A percentile compares a stretch with the other conserved stretches of the same genome.
phyloP scores from a whole-genome alignment of 1,140 invertebrate genomes.

The Chrysomallon squamiferum region DNA sequence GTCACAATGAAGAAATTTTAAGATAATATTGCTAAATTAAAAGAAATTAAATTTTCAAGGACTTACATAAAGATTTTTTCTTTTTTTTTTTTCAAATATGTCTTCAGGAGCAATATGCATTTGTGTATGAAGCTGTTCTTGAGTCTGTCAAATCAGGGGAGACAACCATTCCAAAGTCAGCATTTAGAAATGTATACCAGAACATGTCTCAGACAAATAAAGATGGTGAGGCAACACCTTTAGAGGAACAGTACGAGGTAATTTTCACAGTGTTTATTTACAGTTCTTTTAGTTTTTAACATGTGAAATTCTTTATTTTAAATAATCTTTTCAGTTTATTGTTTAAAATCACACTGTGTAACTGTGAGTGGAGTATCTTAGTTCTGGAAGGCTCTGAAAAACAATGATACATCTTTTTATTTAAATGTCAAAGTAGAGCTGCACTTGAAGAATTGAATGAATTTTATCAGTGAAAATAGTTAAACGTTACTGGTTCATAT shows the following conservation, averaged over 20 bases:
- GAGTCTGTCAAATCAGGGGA: constrained; percentile 93
- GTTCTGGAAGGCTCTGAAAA: too few species aligned
- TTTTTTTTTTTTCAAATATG: too few species aligned
- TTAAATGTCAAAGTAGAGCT: too few species aligned
- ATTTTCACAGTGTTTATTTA: not conserved
- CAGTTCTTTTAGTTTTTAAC: not conserved
- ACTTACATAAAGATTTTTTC: too few species aligned
- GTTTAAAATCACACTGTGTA: not conserved
- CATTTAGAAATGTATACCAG: constrained; percentile 37
- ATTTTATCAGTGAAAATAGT: too few species aligned
- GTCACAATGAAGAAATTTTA: too few species aligned
- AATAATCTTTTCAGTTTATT: not conserved
- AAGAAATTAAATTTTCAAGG: too few species aligned
- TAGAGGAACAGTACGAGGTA: constrained; percentile 51
- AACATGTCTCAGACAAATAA: constrained; percentile 29
- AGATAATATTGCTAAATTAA: too few species aligned
- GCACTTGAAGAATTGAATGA: too few species aligned
- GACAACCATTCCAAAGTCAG: constrained; percentile 69
- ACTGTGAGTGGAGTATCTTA: not conserved
- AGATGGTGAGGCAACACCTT: constrained; percentile 15
- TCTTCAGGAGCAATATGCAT: constrained; percentile 97
- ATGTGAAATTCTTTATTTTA: not conserved
- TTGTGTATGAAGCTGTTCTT: constrained; percentile 92
- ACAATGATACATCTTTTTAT: too few species aligned
- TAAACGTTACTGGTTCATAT: too few species aligned